Evolutionary conservation across 2,113 vertebrate species (phyloP).

Genomic region (Rhabdornis inornatus): DNA sequence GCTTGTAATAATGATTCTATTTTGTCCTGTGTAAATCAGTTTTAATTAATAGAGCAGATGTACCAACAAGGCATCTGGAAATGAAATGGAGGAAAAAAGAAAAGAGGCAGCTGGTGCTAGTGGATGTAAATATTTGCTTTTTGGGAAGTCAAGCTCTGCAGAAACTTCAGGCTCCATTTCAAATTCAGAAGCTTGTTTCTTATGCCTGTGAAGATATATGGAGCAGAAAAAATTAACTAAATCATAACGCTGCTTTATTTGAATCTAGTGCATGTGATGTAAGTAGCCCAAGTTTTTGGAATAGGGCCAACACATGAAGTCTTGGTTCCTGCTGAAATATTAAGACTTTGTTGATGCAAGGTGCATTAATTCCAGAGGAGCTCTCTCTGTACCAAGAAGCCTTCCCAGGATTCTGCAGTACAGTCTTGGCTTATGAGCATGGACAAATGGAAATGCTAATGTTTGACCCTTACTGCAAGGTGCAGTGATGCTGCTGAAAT

Average conservation of each 20-base stretch:
- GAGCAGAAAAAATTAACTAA: conserved; percentile 27
- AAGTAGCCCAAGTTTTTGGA: background rate
- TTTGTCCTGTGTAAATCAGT: conserved; percentile 55
- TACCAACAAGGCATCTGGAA: conserved; percentile 55
- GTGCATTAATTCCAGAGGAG: background rate
- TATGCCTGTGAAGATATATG: background rate
- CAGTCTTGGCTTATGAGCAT: background rate
- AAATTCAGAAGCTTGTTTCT: background rate
- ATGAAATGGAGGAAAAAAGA: background rate
- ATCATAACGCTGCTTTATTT: background rate
- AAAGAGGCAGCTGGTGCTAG: conserved; percentile 31
- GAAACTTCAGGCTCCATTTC: conserved; percentile 25
- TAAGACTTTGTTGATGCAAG: background rate
- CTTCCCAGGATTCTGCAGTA: background rate
- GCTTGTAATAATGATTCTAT: conserved; percentile 56
- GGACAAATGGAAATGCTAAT: background rate
- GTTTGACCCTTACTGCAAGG: background rate
- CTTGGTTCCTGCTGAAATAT: conserved; percentile 11
- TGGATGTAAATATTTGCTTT: conserved; percentile 47
- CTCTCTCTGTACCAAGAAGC: background rate
- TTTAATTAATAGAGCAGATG: conserved; percentile 66
- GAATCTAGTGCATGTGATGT: background rate
- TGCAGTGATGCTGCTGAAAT: background rate
- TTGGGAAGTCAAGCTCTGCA: conserved; percentile 3
- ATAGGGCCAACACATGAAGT: background rate